Conservation (phyloP, 2,797 vertebrate species). For the Falco novaeseelandiae region DNA sequence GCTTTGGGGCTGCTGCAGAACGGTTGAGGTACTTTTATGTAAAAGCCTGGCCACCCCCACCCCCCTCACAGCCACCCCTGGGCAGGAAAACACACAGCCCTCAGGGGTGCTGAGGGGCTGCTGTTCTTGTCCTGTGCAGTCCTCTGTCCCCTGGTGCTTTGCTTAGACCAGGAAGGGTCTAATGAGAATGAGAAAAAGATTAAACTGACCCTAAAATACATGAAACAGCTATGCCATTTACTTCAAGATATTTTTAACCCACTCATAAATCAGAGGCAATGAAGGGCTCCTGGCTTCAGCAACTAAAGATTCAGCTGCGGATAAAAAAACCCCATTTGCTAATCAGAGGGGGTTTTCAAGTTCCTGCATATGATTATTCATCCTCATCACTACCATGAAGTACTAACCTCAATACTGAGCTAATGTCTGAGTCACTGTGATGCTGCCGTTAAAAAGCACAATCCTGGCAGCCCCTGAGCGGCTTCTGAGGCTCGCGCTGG, state of each 20-base stretch:
- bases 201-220: neutral
- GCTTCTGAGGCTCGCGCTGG: neutral
- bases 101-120: neutral
- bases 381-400: neutral
- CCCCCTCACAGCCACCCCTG: no score
- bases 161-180: neutral
- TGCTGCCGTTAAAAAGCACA: neutral
- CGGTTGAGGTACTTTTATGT: neutral
- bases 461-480: neutral
- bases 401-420: neutral
- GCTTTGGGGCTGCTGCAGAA: neutral
- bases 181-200: neutral
- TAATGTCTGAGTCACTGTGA: neutral
- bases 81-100: neutral
- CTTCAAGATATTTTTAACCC: neutral
- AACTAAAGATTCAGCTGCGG: neutral
- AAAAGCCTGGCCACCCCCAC: neutral
- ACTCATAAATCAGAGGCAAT: neutral
- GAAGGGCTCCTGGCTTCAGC: neutral
- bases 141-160: fast-evolving
- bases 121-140: neutral
- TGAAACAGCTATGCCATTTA: neutral
- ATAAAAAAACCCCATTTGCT: neutral
- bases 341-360: neutral
- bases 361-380: neutral